Base-by-base conservation (phyloP, 53 echinoderm and acorn worm genomes). In the Crossaster papposus region DNA sequence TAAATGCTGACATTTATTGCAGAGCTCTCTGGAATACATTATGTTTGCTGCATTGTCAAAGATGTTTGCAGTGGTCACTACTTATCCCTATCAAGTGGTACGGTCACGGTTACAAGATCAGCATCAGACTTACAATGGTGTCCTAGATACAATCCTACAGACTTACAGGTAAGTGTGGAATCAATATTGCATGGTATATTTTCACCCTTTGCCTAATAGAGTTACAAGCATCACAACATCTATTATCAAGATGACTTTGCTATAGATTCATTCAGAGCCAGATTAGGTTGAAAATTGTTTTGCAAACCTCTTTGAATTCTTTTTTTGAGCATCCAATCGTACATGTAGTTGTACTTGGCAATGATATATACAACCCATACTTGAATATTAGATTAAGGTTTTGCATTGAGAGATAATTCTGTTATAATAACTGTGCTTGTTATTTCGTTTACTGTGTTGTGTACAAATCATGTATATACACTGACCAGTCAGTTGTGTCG, bases 51-150 rank as follows among this genome's bases (percentile, higher is more conserved):
- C 96, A 14, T 4, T 96, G 6, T 97, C 98, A 14, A 97, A 97
- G 89, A 95, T 94, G 90, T 96, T 97, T 93, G 98, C 98, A 6
- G 98, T 97, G 3, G 77, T 95, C 26, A 90, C 95, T 64, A 97
- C 98, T 0, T 97, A 97, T 90, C 98, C 98, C 2, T 97, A 97
- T 36, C 98, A 97, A 93, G 98, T 97, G 64, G 93, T 97, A 76
- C 74, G 98, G 70, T 94, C 96, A 72, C 89, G 98, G 77, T 81
- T 97, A 71, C 98, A 97, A 75, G 98, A 97, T 80, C 94, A 94
- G 44, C 98, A 97, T 81, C 93, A 90, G 29, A 83, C 88, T 26
- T 97, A 97, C 79, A 77, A 84, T 72, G 93, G 98, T 73, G 96
- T 94, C 17, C 72, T 81, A 33, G 93, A 94, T 35, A 89, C 95